Base-by-base conservation (phyloP, 2,888 invertebrate genomes). In the Phalera bucephala region DNA sequence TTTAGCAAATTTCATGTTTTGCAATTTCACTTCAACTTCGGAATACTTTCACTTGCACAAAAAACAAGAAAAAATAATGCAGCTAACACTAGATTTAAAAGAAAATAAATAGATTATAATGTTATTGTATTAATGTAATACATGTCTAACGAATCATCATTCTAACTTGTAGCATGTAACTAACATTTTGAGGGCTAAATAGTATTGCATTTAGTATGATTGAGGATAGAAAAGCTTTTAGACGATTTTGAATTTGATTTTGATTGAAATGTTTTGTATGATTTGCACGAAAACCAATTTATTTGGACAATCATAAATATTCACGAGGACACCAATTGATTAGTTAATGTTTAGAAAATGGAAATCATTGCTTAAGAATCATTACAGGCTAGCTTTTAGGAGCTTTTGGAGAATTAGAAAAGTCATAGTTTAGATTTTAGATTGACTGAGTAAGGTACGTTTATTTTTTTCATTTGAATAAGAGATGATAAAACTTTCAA, bases 161-260 rank as follows among this genome's bases (percentile, higher is more conserved):
- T 38, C 57, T 57, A 48, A 53, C 37, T 17, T 30, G 31, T 51
- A 54, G 80, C 81, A 82, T 82, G 80, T 64, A 54, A 61, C 76
- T 62, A 54, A 42, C 59, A 64, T 71, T 46, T 47, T 22, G 44
- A 57, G 44, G 62, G 71, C 72, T 74, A 61, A 64, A 67, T 74
- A 75, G 72, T 63, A 39, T 46, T 64, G 80, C 76, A 75, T 75
- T 61, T 79, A 80, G 78, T 64, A 62, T 75, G 71, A 73, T 61
- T 59, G 42, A 72, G 60, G 58, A 56, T 79, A 78, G 78, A 67
- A 35, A 56, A 64, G 76, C 80, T 83, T 75, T 64, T 83, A 82
- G 75, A 71, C n/a, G 43, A 64, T 61, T 49, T 45, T 54, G 10
- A 31, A 40, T 51, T 46, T 51, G 52, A 55, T 44, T 57, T 49